A percentile compares a stretch with the other conserved stretches of the same genome.
Conservation (phyloP, 2,888 invertebrate species). For the Stramonita haemastoma region DNA sequence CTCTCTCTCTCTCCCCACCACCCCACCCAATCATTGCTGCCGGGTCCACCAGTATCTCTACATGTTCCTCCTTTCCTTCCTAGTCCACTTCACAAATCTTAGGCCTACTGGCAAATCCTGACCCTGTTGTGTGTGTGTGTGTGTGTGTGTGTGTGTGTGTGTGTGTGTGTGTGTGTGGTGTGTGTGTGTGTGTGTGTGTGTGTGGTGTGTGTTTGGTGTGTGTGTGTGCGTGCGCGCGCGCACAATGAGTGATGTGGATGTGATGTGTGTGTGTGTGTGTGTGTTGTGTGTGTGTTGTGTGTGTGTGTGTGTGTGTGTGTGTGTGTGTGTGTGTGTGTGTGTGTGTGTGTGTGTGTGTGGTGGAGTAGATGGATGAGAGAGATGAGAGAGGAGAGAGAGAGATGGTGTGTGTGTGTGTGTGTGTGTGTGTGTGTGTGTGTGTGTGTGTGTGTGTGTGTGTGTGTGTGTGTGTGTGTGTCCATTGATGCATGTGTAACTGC, state of each 20-base stretch:
- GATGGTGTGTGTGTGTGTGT: too few relatives aligned
- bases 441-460: neutral
- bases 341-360: neutral
- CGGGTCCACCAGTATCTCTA: neutral
- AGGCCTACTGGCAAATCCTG: neutral
- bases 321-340: constrained; percentile 2
- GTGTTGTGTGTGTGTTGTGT: neutral
- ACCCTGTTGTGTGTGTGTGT: neutral
- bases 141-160: neutral
- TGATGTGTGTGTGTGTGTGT: neutral
- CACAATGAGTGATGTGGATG: too few relatives aligned
- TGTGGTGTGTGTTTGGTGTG: neutral
- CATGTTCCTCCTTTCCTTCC: neutral
- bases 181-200: neutral
- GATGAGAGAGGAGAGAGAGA: too few relatives aligned
- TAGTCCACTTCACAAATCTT: neutral
- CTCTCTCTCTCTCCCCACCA: too few relatives aligned
- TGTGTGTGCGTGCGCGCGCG: too few relatives aligned
- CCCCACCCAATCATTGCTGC: neutral
- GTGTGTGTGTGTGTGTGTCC: neutral
- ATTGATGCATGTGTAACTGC: neutral
- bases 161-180: neutral
- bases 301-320: constrained; percentile 3
- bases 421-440: neutral
- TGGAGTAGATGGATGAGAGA: too few relatives aligned